Base-by-base conservation (phyloP, 1,140 invertebrate genomes). In the Caenorhabditis briggsae region DNA sequence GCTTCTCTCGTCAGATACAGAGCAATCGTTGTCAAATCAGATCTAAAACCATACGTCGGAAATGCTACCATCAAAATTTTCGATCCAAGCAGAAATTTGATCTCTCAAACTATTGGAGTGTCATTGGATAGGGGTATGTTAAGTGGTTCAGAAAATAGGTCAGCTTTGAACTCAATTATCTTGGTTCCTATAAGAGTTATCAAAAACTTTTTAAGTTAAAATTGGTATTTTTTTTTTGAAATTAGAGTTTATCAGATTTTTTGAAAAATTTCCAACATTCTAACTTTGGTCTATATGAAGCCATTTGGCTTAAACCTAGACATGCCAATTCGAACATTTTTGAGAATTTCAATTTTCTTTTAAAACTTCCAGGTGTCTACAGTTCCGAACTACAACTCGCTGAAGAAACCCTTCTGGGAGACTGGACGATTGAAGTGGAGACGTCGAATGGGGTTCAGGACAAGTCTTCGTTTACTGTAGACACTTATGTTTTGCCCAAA, bases 401-500 rank as follows among this genome's bases (percentile, higher is more conserved):
- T 5, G 85, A 89, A 18, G 92, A 92, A 50, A 92, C 91, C 7
- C 91, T 92, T 55, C 90, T 92, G 55, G 91, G 91, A 18, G 90
- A 90, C 50, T 92, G 91, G 91, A 83, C 50, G 18, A 91, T 92
- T 61, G 53, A 78, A 33, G 90, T 92, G 7, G 83, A 91, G 18
- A 92, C 90, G 6, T 87, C 86, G 58, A 84, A 84, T n/a, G 91
- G 91, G 46, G 65, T 89, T 20, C 92, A 92, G 64, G 91, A 87
- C 70, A 91, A 92, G 82, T 93, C 93, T 78, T 84, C 89, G 2
- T 93, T 93, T 87, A 93, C 91, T 9, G 91, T 93, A 50, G 93
- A 93, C 20, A 92, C 88, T 82, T 89, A 91, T 91, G 93, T 95
- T 50, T 90, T 95, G 14, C 95, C 95, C 8, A 94, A 94, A 88